Evolutionary conservation across 2,888 invertebrate genomes (phyloP), one percentile per base, ranked within the genome.

Genomic region (Lysandra bellargus): DNA sequence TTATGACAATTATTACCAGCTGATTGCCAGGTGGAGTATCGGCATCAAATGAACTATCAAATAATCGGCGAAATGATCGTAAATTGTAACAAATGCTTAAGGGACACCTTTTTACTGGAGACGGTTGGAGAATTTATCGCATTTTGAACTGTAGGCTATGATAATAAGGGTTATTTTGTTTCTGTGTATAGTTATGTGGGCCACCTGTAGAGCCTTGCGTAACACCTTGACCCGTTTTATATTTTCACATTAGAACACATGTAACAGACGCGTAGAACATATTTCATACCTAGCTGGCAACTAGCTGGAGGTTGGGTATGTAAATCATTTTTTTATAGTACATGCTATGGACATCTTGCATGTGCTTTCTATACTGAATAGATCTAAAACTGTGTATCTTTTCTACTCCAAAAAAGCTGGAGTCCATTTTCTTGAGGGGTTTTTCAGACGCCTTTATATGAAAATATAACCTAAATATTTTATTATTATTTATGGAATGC

Each of bases 201-300:
- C 88, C 91, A 91, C 90, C 91, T 90, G 90, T 90, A 89, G 78
- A 84, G 88, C 87, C 89, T 91, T 91, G 91, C 86, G 87, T 90
- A 88, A 91, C 90, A 90, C 91, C 89, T 92, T 91, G 87, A 85
- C 84, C 83, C 84, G 82, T 85, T 85, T 85, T 85, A 84, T 86
- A 83, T 84, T 84, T 83, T 83, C 80, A 83, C 83, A 80, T 83
- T 84, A 84, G 83, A 80, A 78, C 79, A 78, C 74, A 75, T 74
- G 79, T 74, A 60, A 79, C 49, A 49, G 49, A 57, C 17, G n/a
- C 44, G 30, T 60, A 30, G 33, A 53, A 17, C 33, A 75, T 75
- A 75, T 57, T 76, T 76, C 57, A 75, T 17, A 53, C 73, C 2
- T 73, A 44, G 44, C n/a, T 40, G 12, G 23, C 23, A 23, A 23